These are phyloP conservation scores for Cliona cf. orientalis DNA, from an alignment of 37 sponge, comb jelly and placozoan genomes.

Conservation along the genomic window DNA sequence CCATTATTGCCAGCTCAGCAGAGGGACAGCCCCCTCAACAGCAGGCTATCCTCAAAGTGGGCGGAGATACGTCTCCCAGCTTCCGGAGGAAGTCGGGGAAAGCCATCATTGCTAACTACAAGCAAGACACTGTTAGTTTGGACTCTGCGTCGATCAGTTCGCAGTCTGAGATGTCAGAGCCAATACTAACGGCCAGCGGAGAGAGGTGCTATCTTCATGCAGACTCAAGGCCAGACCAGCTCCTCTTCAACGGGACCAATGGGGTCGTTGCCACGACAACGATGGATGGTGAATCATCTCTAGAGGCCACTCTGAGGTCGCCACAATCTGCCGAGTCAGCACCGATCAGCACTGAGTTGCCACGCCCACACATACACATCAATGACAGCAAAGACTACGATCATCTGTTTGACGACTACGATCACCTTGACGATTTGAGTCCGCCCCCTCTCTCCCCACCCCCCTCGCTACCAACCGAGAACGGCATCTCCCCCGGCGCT, in stretches of 20 bases:
- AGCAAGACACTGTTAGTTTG: slow-evolving; percentile 11
- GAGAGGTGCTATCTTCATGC: too few relatives aligned
- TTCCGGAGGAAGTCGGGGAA: not conserved
- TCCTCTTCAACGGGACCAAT: too few relatives aligned
- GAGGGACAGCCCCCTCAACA: not conserved
- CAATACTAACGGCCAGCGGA: too few relatives aligned
- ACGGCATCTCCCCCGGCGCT: not conserved
- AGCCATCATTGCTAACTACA: slow-evolving; percentile 3
- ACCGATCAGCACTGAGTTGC: too few relatives aligned
- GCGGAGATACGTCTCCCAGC: not conserved
- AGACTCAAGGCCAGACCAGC: too few relatives aligned
- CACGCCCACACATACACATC: too few relatives aligned
- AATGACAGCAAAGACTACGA: too few relatives aligned
- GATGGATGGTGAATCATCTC: not conserved
- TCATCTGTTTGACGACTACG: too few relatives aligned
- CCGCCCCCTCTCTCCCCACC: too few relatives aligned
- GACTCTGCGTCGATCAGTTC: slow-evolving; percentile 43
- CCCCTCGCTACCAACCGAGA: too few relatives aligned
- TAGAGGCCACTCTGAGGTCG: not conserved
- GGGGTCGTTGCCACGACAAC: not conserved
- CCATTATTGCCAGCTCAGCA: not conserved
- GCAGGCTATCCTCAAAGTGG: not conserved
- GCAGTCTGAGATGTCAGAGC: slow-evolving; percentile 24
- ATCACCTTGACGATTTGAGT: too few relatives aligned
- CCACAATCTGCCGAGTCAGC: too few relatives aligned